phyloP scores from a whole-genome alignment of 2,888 invertebrate genomes.

The Synergus japonicus region DNA sequence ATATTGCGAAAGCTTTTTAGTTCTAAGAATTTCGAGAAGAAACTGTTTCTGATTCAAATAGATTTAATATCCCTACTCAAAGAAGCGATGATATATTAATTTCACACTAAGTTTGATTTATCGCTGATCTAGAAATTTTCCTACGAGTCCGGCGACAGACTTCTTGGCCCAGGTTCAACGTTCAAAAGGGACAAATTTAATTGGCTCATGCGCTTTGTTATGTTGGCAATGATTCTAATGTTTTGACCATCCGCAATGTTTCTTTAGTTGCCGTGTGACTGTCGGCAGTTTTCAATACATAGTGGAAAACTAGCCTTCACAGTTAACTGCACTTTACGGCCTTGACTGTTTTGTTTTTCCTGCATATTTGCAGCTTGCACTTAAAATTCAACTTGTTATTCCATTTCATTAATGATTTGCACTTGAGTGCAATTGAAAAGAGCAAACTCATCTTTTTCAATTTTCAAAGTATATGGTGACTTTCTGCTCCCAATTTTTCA shows the following conservation, averaged over 20 bases:
- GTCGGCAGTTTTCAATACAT: slow-evolving; percentile 12
- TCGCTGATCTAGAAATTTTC: not conserved
- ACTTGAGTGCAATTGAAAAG: not conserved
- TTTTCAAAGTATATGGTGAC: not conserved
- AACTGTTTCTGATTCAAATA: not conserved
- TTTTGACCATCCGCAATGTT: slow-evolving; percentile 34
- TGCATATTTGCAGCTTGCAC: slow-evolving; percentile 22
- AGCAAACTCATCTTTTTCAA: not conserved
- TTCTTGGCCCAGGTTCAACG: slow-evolving; percentile 28
- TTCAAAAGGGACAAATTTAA: not conserved
- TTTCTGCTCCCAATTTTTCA: not conserved
- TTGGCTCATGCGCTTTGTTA: not conserved
- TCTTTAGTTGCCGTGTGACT: slow-evolving; percentile 20
- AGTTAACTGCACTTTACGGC: slow-evolving; percentile 31
- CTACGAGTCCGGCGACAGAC: not conserved
- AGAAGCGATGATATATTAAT: not conserved
- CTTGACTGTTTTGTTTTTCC: slow-evolving; percentile 19
- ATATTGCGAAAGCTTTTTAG: not conserved
- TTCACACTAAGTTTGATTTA: slow-evolving; percentile 1
- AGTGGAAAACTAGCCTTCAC: slow-evolving; percentile 14
- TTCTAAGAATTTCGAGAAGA: not conserved
- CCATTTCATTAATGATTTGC: not conserved
- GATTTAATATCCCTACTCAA: not conserved
- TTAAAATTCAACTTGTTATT: slow-evolving; percentile 15
- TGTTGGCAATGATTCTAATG: slow-evolving; percentile 13